These are phyloP conservation scores for Darevskia mixta DNA, from an alignment of 2,797 vertebrate species.

Conservation along the genomic window DNA sequence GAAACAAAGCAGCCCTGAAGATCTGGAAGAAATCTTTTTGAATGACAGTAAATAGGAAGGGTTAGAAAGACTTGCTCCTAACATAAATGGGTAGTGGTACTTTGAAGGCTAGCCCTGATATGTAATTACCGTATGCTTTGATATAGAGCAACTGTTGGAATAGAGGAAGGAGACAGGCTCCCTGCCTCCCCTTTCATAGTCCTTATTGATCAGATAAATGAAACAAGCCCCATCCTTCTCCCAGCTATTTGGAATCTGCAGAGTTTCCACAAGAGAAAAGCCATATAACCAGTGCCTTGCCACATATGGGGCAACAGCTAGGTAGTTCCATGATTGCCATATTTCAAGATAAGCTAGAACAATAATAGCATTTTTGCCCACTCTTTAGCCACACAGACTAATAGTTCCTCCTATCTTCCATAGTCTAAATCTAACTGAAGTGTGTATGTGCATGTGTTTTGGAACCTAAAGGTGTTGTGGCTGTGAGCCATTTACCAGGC, in stretches of 20 bases:
- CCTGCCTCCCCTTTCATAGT: background rate
- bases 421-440: background rate
- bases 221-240: background rate
- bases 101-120: background rate
- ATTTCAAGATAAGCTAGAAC: background rate
- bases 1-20: background rate
- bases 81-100: background rate
- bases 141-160: background rate
- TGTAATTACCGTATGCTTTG: background rate
- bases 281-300: background rate
- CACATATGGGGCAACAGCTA: no score
- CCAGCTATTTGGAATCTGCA: background rate
- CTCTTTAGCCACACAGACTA: no score
- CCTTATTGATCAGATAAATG: background rate
- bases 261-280: background rate
- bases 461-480: slow-evolving; percentile 5
- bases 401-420: background rate
- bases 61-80: background rate
- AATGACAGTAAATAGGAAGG: background rate
- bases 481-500: background rate
- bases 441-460: background rate
- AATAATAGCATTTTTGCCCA: no score
- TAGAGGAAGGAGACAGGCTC: background rate
- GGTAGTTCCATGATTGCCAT: background rate
- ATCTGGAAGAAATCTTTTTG: slow-evolving; percentile 4